Base-by-base conservation (phyloP, 2,113 vertebrate species). In the Arvicanthis niloticus region DNA sequence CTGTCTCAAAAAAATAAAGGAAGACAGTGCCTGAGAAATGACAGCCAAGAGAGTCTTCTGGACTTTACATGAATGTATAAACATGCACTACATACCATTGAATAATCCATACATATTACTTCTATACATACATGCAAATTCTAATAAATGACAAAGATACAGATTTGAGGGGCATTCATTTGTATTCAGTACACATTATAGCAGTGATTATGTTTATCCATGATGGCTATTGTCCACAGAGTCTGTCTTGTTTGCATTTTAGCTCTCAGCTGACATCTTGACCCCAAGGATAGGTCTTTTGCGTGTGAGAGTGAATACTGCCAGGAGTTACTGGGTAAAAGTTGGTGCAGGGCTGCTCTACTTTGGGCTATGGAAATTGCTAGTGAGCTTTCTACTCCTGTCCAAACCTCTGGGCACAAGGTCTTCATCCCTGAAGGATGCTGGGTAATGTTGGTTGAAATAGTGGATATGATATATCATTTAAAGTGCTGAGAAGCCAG, bases 331-430 rank as follows among this genome's bases (percentile, higher is more conserved):
- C 51, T 29, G 31, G 56, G 26, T 19, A 34, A 34, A 48, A 19
- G 29, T 13, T 21, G 11, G 3, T 24, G 0, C 3, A 17, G 7
- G 48, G 1, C 21, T 2, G 4, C 2, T 26, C 45, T 7, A 6
- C 15, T 40, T 53, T 10, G 34, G n/a, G 13, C 3, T 2, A 0
- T 6, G 13, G 2, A 7, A 12, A 26, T 1, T 60, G 26, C 4
- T 37, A 4, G 5, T 34, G 5, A 51, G 4, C 42, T 45, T 21
- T 45, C 21, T 45, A 29, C 3, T 31, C 62, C 37, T 6, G 1
- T 37, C 3, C 5, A 16, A 53, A 4, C 9, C 16, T 7, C 34
- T 17, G 5, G 75, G 31, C 62, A 13, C 5, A 4, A 15, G 60
- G 17, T 51, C 31, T 24, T 37, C 29, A 58, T 13, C 7, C 31